Percentiles rank a stretch among this genome's conserved stretches.
Conservation (phyloP, 2,113 vertebrate species). For the Eretmodus cyanostictus region DNA sequence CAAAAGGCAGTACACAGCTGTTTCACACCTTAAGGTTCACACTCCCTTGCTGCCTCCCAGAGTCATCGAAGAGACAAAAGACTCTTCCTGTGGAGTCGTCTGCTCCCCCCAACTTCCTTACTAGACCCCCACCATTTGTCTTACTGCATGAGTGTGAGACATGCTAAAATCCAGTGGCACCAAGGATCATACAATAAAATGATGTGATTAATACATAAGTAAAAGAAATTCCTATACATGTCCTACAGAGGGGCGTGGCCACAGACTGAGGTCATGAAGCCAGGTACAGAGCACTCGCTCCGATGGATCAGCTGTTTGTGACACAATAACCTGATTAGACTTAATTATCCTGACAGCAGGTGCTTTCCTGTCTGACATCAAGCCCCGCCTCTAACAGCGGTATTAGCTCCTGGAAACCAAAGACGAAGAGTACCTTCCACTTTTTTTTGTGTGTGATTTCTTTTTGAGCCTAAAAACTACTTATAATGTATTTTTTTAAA, state of each 20-base stretch:
- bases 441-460: not conserved
- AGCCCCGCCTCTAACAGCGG: not conserved
- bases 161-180: not conserved
- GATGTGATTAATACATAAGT: rapidly evolving
- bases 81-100: too few species aligned
- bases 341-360: not conserved
- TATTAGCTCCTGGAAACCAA: not conserved
- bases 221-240: not conserved
- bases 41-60: too few species aligned
- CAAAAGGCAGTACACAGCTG: not conserved
- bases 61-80: too few species aligned
- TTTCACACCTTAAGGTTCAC: too few species aligned
- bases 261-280: not conserved
- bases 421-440: not conserved
- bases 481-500: not conserved
- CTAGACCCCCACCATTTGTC: rapidly evolving
- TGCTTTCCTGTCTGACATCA: not conserved
- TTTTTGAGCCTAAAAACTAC: not conserved
- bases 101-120: not conserved
- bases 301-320: not conserved
- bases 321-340: not conserved
- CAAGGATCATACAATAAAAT: not conserved
- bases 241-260: not conserved
- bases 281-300: not conserved
- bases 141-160: not conserved